Evolutionary conservation across 2,113 vertebrate genomes (phyloP).

Genomic region (Delphinapterus leucas): DNA sequence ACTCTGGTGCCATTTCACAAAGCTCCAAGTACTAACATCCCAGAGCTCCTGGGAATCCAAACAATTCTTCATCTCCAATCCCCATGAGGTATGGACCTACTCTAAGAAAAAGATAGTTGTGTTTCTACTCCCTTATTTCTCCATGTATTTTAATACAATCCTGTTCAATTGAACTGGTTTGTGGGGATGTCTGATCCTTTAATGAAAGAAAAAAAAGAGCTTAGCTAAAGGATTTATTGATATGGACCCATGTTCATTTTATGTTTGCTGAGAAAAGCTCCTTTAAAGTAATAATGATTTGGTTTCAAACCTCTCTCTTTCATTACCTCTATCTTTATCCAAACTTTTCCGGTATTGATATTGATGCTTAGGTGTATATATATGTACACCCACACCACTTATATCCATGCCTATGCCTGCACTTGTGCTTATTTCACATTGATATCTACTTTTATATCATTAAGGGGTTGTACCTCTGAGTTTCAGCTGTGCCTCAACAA

Average conservation of each 20-base stretch:
- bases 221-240: neutral
- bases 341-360: neutral
- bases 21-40: neutral
- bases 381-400: neutral
- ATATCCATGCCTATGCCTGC: accelerated
- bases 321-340: neutral
- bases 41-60: neutral
- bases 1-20: neutral
- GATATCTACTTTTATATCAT: neutral
- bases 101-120: neutral
- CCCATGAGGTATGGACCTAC: neutral
- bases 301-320: neutral
- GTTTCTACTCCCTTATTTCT: neutral
- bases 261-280: neutral
- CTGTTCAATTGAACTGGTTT: neutral
- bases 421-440: neutral
- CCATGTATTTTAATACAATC: neutral
- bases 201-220: neutral
- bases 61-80: neutral
- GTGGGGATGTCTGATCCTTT: neutral
- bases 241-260: neutral
- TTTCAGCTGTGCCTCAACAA: neutral
- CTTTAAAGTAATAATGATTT: neutral
- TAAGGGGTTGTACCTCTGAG: neutral
- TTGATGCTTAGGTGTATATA: neutral